A percentile compares a stretch with the other conserved stretches of the same genome.
phyloP scores from a whole-genome alignment of 2,113 vertebrate species.

The Ranitomeya variabilis region DNA sequence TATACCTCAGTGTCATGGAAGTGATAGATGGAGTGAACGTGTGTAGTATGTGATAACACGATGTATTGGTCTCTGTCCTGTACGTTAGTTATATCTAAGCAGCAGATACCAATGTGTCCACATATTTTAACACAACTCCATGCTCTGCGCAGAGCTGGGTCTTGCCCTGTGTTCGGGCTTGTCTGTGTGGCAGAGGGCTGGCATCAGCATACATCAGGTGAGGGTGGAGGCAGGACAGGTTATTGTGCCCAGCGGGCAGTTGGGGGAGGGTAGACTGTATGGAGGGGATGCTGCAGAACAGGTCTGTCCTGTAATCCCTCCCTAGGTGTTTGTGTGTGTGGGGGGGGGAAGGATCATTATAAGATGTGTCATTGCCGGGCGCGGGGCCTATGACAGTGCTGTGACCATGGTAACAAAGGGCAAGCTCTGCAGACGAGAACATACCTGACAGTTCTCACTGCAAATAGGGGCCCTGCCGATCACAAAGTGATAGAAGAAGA shows the following conservation, averaged over 20 bases:
- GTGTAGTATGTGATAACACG: too few species aligned
- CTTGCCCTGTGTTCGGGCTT: not conserved
- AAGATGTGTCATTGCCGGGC: constrained; percentile 1
- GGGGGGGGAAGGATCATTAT: not conserved
- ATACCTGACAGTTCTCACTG: not conserved
- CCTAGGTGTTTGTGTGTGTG: constrained; percentile 51
- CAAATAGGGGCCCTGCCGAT: not conserved
- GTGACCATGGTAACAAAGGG: not conserved
- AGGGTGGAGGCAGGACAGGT: constrained; percentile 45
- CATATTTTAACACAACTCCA: not conserved
- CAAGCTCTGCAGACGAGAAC: constrained; percentile 3
- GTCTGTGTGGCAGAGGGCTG: not conserved
- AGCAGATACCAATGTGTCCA: not conserved
- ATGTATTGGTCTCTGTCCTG: too few species aligned
- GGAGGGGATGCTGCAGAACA: constrained; percentile 58
- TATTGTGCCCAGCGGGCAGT: constrained; percentile 13
- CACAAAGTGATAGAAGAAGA: not conserved
- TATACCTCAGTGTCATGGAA: too few species aligned
- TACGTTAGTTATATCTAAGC: too few species aligned
- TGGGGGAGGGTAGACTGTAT: constrained; percentile 21
- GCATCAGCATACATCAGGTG: constrained; percentile 49
- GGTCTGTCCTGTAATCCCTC: constrained; percentile 59
- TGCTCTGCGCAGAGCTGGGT: not conserved
- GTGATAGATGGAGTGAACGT: too few species aligned
- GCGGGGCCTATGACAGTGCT: not conserved